A percentile compares a stretch with the other conserved stretches of the same genome.
Conservation (phyloP, 1,140 invertebrate species). For the Drosophila paulistorum region DNA sequence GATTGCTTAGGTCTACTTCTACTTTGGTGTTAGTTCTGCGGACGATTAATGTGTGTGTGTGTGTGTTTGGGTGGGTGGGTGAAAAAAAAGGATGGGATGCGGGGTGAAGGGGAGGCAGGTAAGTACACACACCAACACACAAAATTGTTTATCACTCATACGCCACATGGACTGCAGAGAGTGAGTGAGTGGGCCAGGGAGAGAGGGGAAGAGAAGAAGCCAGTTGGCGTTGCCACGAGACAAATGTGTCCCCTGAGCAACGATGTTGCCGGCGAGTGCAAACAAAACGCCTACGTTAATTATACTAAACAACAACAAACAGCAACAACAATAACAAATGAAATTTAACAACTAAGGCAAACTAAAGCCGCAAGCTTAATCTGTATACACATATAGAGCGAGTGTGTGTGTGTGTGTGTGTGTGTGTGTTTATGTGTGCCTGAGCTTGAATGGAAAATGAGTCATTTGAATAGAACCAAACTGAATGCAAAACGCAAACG, state of each 20-base stretch:
- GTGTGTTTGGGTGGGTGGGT: background rate
- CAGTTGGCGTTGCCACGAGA: constrained; percentile 29
- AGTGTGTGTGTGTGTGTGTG: background rate
- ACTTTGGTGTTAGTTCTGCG: constrained; percentile 28
- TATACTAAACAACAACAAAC: constrained; percentile 55
- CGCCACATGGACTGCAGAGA: constrained; percentile 48
- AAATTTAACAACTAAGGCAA: constrained; percentile 54
- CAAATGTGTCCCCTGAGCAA: constrained; percentile 49
- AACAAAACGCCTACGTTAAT: constrained; percentile 70
- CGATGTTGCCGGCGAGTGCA: constrained; percentile 22
- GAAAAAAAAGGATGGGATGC: background rate
- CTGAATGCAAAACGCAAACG: constrained; percentile 32
- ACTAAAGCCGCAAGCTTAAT: constrained; percentile 45
- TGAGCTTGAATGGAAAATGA: constrained; percentile 58
- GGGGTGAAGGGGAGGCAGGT: background rate
- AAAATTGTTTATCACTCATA: constrained; percentile 70
- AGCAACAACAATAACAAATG: constrained; percentile 45
- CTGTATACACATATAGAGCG: constrained; percentile 4
- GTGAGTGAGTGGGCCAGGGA: too few relatives aligned
- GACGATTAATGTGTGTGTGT: constrained; percentile 43
- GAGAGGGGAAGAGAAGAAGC: constrained; percentile 1
- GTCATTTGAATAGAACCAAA: constrained; percentile 53
- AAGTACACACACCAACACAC: constrained; percentile 34
- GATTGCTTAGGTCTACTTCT: constrained; percentile 6
- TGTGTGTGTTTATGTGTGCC: constrained; percentile 22